A percentile compares a stretch with the other conserved stretches of the same genome.
These are phyloP conservation scores for Hemicentrotus pulcherrimus DNA, from an alignment of 35 echinoderm and acorn worm species.

Conservation along the genomic window DNA sequence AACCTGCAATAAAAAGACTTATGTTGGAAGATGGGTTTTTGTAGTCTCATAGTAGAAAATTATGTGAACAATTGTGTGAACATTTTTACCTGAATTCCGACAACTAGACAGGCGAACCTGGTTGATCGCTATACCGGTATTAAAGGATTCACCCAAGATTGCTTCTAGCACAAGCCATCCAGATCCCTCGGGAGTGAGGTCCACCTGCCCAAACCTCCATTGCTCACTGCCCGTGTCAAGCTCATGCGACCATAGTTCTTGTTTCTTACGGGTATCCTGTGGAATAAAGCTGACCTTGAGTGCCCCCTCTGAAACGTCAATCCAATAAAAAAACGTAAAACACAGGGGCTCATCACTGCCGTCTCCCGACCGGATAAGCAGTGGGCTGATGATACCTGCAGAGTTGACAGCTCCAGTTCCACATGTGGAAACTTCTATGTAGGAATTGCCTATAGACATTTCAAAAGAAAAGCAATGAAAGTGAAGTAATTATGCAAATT, in stretches of 20 bases:
- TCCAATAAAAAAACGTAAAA: conserved; percentile 5
- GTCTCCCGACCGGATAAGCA: background rate
- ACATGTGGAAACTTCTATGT: too few relatives aligned
- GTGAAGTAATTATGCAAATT: too few relatives aligned
- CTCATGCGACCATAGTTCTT: background rate
- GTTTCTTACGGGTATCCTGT: background rate
- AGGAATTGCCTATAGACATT: too few relatives aligned
- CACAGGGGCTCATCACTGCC: conserved; percentile 1
- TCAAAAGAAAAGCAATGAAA: too few relatives aligned
- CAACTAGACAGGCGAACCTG: background rate
- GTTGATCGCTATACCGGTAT: background rate
- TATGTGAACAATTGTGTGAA: too few relatives aligned
- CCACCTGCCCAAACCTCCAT: conserved; percentile 20
- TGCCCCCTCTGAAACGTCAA: background rate
- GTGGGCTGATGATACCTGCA: background rate
- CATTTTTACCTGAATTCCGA: background rate
- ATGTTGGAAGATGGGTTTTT: too few relatives aligned
- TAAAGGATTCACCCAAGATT: background rate
- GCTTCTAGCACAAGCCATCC: conserved; percentile 42
- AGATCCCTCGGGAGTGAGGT: background rate
- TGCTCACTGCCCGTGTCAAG: background rate
- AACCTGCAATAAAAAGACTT: too few relatives aligned
- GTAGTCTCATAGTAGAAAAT: too few relatives aligned
- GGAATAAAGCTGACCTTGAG: background rate
- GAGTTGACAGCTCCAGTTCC: background rate